These are phyloP conservation scores for Scotopteryx bipunctaria DNA, from an alignment of 2,888 invertebrate genomes.

Conservation along the genomic window DNA sequence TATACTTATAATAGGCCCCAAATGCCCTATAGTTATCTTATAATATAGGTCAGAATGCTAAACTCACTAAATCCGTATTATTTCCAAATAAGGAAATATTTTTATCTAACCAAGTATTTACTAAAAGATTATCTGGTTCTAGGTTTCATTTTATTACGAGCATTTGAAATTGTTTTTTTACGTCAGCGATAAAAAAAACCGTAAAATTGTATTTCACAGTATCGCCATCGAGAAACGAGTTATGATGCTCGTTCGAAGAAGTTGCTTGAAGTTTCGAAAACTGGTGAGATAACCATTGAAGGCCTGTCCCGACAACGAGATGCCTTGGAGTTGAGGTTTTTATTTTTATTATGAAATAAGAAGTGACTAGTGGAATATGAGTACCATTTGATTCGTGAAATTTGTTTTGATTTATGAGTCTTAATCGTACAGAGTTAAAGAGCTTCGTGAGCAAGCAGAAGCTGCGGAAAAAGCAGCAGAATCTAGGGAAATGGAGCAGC, in stretches of 20 bases:
- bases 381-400: neutral
- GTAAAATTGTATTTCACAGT: conserved; percentile 46
- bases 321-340: conserved; percentile 69
- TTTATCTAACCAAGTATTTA: neutral
- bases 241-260: conserved; percentile 70
- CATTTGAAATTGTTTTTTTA: conserved; percentile 3
- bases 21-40: too few species aligned
- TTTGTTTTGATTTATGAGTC: neutral
- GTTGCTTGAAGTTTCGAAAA: conserved; percentile 69
- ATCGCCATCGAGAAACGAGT: conserved; percentile 66
- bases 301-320: conserved; percentile 68
- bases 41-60: too few species aligned
- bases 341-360: too few species aligned
- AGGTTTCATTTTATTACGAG: neutral
- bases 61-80: too few species aligned
- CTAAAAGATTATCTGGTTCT: neutral
- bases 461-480: conserved; percentile 49
- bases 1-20: too few species aligned
- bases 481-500: conserved; percentile 47
- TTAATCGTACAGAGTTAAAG: conserved; percentile 60
- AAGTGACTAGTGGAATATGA: neutral
- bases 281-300: conserved; percentile 71
- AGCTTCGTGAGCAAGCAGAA: conserved; percentile 62
- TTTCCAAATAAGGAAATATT: too few species aligned
- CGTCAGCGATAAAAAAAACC: conserved; percentile 5